Percentiles rank a stretch among this genome's conserved stretches.
phyloP scores from a whole-genome alignment of 2,113 vertebrate genomes.

The Rhodinocichla rosea region DNA sequence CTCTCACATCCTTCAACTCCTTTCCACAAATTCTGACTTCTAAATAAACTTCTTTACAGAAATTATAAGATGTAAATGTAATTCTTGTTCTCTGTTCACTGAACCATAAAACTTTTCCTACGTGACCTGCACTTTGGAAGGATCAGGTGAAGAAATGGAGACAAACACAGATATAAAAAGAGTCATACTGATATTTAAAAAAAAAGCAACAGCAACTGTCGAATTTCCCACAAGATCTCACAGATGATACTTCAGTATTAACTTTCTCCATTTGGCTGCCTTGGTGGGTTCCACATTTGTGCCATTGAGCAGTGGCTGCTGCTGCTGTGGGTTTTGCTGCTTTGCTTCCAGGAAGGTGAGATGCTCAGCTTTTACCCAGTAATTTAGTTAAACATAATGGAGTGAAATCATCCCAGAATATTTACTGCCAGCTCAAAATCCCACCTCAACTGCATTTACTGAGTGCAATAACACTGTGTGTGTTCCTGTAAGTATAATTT shows the following conservation, averaged over 20 bases:
- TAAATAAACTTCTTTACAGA: not conserved
- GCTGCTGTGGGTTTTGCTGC: not conserved
- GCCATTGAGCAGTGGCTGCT: not conserved
- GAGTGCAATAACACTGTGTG: not conserved
- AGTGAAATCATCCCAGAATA: not conserved
- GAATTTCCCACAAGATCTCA: not conserved
- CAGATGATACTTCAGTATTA: not conserved
- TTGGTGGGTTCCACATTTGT: not conserved
- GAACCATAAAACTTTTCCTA: not conserved
- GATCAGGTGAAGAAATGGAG: not conserved
- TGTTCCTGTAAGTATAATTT: conserved; percentile 21
- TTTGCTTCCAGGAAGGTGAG: conserved; percentile 7
- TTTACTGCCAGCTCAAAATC: not conserved
- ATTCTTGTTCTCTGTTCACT: not conserved
- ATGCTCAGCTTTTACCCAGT: not conserved
- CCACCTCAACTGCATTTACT: not conserved
- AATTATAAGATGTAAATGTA: not conserved
- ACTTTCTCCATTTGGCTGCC: not conserved
- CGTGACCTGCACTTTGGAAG: not conserved
- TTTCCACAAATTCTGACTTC: not conserved
- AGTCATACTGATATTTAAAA: fast-evolving
- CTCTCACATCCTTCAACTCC: not conserved
- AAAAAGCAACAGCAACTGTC: not conserved
- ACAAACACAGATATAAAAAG: not conserved
- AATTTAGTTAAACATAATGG: conserved; percentile 16